Percentiles rank a stretch among this genome's conserved stretches.
phyloP scores from a whole-genome alignment of 2,888 invertebrate genomes.

The Tachystola acroxantha region DNA sequence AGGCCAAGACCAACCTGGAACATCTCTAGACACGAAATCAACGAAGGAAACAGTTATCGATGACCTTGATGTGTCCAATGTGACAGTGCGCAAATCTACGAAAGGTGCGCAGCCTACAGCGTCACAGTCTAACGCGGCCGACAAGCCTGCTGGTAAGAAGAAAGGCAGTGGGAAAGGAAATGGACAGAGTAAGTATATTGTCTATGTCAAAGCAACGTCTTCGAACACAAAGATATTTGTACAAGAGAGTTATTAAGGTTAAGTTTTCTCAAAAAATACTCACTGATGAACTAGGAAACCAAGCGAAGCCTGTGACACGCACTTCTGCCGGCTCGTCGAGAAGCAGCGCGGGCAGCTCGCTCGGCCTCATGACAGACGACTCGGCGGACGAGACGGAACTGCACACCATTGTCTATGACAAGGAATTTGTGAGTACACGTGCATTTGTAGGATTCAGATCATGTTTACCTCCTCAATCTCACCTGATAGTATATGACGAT shows the following conservation, averaged over 20 bases:
- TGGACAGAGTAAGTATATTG: too few species aligned
- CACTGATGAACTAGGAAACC: too few species aligned
- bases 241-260: too few species aligned
- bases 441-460: too few species aligned
- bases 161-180: constrained; percentile 26
- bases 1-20: too few species aligned
- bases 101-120: constrained; percentile 35
- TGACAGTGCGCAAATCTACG: constrained; percentile 44
- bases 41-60: constrained; percentile 27
- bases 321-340: constrained; percentile 33
- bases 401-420: constrained; percentile 68
- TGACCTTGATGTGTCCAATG: constrained; percentile 48
- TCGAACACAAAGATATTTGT: too few species aligned
- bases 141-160: constrained; percentile 20
- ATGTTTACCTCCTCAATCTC: too few species aligned
- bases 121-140: constrained; percentile 8
- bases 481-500: too few species aligned
- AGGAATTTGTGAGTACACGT: constrained; percentile 53
- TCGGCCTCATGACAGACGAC: constrained; percentile 34
- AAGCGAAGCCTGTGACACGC: constrained; percentile 22
- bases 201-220: too few species aligned
- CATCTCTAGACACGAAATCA: too few species aligned
- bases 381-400: constrained; percentile 59
- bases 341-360: constrained; percentile 38
- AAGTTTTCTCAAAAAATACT: too few species aligned